Conservation (phyloP, 2,113 vertebrate genomes). For the Microtus oregoni region DNA sequence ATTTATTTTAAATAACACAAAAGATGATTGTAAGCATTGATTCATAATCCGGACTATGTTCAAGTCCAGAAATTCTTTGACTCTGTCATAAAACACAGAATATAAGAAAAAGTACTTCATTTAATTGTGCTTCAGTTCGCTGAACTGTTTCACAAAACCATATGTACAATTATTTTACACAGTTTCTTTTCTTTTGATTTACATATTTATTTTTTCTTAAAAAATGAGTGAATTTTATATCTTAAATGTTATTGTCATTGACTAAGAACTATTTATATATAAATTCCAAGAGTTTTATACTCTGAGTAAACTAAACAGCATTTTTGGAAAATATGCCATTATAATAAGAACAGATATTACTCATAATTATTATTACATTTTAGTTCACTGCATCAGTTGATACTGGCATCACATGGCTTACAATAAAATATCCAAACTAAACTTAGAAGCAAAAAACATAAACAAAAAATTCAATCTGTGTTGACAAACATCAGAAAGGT, state of each 20-base stretch:
- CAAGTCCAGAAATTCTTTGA: not conserved
- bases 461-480: not conserved
- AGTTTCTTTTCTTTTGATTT: not conserved
- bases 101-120: not conserved
- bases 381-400: not conserved
- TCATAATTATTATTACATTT: not conserved
- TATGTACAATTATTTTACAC: not conserved
- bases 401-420: not conserved
- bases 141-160: not conserved
- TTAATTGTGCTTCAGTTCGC: not conserved
- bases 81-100: not conserved
- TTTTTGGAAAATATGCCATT: not conserved
- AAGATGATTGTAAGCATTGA: not conserved
- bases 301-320: not conserved
- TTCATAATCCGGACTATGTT: not conserved
- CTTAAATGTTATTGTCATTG: not conserved
- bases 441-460: not conserved
- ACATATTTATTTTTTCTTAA: constrained; percentile 3
- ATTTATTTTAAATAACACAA: not conserved
- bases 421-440: not conserved
- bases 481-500: not conserved
- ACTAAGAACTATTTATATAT: not conserved
- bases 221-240: not conserved
- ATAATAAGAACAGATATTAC: not conserved
- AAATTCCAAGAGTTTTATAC: no score